Base-by-base conservation (phyloP, 2,888 invertebrate genomes). In the Andrena camellia region DNA sequence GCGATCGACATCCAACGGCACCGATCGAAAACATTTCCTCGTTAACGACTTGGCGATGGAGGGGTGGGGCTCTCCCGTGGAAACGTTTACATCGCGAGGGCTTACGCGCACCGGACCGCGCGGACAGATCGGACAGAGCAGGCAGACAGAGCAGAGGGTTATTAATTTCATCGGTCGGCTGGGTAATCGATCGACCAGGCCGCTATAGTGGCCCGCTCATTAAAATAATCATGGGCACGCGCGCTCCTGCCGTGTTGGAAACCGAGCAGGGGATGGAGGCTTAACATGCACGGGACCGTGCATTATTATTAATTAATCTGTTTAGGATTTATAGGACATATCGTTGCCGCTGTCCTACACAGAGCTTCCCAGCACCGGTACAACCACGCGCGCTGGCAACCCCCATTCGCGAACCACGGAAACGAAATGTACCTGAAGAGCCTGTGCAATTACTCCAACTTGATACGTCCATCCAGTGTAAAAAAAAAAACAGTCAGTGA, bases 261-360 rank as follows among this genome's bases (percentile, higher is more conserved):
- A 76, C 68, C 71, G 72, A 75, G 60, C 57, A 33, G 64, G 60
- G 60, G 67, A 42, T 35, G 76, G 73, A 81, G 73, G 79, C 81
- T 81, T 77, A 81, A 87, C 88, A 86, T 63, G 86, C 78, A 78
- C 83, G 82, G 84, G 66, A 81, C 85, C 87, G 73, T 80, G 83
- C 87, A 88, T 88, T 88, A 88, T 88, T 88, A 88, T 88, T 88
- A 88, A 88, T 88, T 88, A 88, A 88, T 88, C 88, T 83, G 88
- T 87, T 88, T 87, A 88, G 84, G 86, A 88, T 86, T 86, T 88
- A 87, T 87, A 87, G 85, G 83, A 81, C 77, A 70, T 73, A 86
- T 88, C 80, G 81, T 64, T 57, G 73, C 78, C 69, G 66, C 48
- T 84, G 72, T 71, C 83, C 75, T n/a, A 52, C 31, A 31, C 83